phyloP scores from a whole-genome alignment of 2,113 vertebrate species.

The Lipophrys pholis region DNA sequence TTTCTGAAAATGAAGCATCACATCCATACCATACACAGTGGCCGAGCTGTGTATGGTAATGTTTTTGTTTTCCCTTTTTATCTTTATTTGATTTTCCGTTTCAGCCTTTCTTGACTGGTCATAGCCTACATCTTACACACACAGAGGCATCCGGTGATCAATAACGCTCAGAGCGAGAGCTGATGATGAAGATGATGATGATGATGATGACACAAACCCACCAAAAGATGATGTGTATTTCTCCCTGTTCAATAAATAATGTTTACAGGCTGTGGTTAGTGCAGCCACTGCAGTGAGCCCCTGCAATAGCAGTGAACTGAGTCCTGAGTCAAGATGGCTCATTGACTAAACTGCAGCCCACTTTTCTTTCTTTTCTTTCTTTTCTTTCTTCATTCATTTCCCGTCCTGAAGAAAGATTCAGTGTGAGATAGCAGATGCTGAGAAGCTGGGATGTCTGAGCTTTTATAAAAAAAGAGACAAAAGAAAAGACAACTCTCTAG shows the following conservation, averaged over 20 bases:
- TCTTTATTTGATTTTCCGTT: conserved; percentile 72
- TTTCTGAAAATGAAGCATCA: conserved; percentile 75
- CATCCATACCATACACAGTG: conserved; percentile 83
- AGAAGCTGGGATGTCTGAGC: conserved; percentile 69
- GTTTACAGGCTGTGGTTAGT: conserved; percentile 39
- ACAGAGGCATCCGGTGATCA: conserved; percentile 61
- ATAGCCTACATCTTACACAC: conserved; percentile 83
- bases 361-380: too few relatives aligned
- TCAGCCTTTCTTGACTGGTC: conserved; percentile 79
- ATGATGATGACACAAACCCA: conserved; percentile 42
- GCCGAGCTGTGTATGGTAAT: conserved; percentile 80
- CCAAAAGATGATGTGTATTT: conserved; percentile 68
- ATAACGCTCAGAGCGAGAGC: too few relatives aligned
- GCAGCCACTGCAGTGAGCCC: conserved; percentile 67
- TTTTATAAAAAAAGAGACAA: too few relatives aligned
- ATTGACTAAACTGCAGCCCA: too few relatives aligned
- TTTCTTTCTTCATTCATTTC: too few relatives aligned
- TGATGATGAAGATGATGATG: conserved; percentile 46
- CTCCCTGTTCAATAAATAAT: conserved; percentile 47
- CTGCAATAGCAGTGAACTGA: conserved; percentile 38
- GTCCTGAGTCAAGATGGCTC: too few relatives aligned
- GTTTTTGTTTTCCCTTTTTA: conserved; percentile 60
- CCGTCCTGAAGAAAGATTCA: conserved; percentile 37
- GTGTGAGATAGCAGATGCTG: conserved; percentile 77
- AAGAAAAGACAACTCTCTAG: conserved; percentile 8